phyloP scores from a whole-genome alignment of 2,888 invertebrate species.

The Galeruca laticollis region DNA sequence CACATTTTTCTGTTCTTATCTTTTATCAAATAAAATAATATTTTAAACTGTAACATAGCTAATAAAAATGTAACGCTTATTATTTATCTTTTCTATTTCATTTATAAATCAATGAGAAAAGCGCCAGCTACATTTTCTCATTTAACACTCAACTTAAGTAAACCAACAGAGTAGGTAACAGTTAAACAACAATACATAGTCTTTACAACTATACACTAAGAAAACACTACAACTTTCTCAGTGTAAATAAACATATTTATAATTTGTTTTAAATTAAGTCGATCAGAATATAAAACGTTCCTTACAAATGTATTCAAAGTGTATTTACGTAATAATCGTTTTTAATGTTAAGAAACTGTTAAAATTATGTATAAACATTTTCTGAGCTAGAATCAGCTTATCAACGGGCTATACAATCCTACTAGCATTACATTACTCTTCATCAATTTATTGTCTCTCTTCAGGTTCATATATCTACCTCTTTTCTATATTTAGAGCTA shows the following conservation, averaged over 20 bases:
- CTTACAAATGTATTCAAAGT: neutral
- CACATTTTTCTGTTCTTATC: neutral
- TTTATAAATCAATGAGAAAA: neutral
- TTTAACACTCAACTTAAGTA: constrained; percentile 44
- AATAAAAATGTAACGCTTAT: neutral
- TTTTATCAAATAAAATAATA: too few relatives aligned
- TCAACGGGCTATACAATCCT: too few relatives aligned
- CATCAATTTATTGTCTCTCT: too few relatives aligned
- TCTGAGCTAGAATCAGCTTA: too few relatives aligned
- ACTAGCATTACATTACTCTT: too few relatives aligned
- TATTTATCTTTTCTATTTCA: neutral
- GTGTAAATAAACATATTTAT: constrained; percentile 31
- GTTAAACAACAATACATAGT: constrained; percentile 37
- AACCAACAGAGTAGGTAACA: constrained; percentile 42
- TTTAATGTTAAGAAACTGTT: neutral
- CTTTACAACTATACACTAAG: constrained; percentile 32
- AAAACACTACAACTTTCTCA: constrained; percentile 35
- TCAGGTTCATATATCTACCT: too few relatives aligned
- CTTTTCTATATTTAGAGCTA: too few relatives aligned
- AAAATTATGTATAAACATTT: too few relatives aligned
- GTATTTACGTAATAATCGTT: neutral
- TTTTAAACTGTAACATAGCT: neutral
- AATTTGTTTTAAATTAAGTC: constrained; percentile 19
- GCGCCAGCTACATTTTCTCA: constrained; percentile 43
- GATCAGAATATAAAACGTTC: neutral